phyloP scores from a whole-genome alignment of 2,888 invertebrate species.

The Agonum fuliginosum region DNA sequence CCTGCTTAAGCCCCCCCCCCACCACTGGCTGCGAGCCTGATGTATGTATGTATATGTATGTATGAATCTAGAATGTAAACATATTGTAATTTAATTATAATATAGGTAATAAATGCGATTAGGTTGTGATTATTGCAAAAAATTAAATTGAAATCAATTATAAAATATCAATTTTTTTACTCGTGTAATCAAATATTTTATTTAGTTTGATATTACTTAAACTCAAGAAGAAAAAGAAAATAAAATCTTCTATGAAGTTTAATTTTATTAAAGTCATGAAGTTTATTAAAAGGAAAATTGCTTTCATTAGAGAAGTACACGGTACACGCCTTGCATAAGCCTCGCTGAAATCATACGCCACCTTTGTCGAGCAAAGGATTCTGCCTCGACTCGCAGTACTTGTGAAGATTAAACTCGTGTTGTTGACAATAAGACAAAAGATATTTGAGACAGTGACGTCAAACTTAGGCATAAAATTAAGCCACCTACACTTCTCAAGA shows the following conservation, averaged over 20 bases:
- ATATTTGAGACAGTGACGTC: slow-evolving; percentile 35
- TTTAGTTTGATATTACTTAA: too few relatives aligned
- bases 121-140: too few relatives aligned
- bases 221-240: too few relatives aligned
- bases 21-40: too few relatives aligned
- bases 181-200: too few relatives aligned
- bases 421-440: slow-evolving; percentile 34
- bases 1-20: too few relatives aligned
- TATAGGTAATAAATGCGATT: too few relatives aligned
- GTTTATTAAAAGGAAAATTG: slow-evolving; percentile 24
- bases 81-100: too few relatives aligned
- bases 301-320: slow-evolving; percentile 13
- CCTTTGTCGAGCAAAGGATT: neutral
- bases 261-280: slow-evolving; percentile 13
- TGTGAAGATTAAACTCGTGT: slow-evolving; percentile 25
- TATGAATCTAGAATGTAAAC: too few relatives aligned
- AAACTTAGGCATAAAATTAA: slow-evolving; percentile 22
- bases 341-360: slow-evolving; percentile 15
- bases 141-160: too few relatives aligned
- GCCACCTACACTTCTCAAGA: slow-evolving; percentile 18
- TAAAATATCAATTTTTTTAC: too few relatives aligned
- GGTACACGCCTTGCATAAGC: neutral
- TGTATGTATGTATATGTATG: too few relatives aligned
- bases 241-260: slow-evolving; percentile 1
- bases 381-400: slow-evolving; percentile 5